Evolutionary conservation across 2,797 vertebrate species (phyloP), one percentile per base, ranked within the genome.

Genomic region (Sebastes vulpes): DNA sequence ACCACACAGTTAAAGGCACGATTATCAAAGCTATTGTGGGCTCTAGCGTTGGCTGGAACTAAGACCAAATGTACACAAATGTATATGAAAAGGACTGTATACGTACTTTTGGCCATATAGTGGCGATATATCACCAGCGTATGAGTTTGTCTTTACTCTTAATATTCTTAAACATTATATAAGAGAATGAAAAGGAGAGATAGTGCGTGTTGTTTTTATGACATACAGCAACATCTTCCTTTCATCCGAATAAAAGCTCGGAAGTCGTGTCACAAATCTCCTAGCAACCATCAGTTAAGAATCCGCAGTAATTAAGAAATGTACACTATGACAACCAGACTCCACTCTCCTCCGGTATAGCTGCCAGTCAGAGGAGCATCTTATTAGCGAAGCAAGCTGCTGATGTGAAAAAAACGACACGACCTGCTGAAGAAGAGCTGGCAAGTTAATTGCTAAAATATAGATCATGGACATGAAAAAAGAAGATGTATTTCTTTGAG

Each of bases 251-350:
- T 63, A 32, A 58, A 38, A 29, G 65, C 54, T 63, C 6, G 3
- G 14, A 3, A 59, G 35, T 28, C 14, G 3, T 67, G 64, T 58
- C 56, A 26, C 29, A 32, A 23, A 42, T 75, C 65, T 80, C 69
- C 56, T 48, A 70, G 84, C 65, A 70, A 72, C 69, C 31, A 64
- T 72, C 38, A 1, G 29, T 46, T 64, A 35, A 29, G 54, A n/a
- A 32, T 71, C 52, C 4, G 64, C 35, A 18, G 71, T 81, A 75
- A 84, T 84, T 83, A 75, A 75, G 70, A 80, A 81, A 60, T 20
- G 53, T 23, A 65, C 56, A 35, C 35, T 14, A 21, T 60, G 67
- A 79, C 76, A 60, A 26, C n/a, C 79, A 48, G 18, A 21, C 60
- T 2, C 9, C 23, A 1, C n/a, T 64, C 20, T n/a, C 12, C n/a